A percentile compares a stretch with the other conserved stretches of the same genome.
Evolutionary conservation across 2,797 vertebrate species (phyloP).

Genomic region (Poecilia wingei): DNA sequence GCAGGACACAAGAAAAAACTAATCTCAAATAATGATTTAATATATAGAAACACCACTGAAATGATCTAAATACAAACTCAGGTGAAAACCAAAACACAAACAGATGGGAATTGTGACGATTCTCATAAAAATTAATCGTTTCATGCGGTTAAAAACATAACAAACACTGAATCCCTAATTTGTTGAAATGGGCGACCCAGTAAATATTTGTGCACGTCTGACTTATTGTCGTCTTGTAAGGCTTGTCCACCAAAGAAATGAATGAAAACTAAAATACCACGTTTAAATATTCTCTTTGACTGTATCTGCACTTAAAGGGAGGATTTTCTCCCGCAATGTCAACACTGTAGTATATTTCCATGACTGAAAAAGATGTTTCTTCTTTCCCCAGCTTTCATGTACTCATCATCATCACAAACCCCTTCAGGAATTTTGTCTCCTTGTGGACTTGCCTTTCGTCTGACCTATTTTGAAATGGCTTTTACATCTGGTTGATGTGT

Average conservation of each 20-base stretch:
- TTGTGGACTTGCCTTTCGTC: constrained; percentile 28
- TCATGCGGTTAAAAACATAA: background rate
- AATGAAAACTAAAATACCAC: background rate
- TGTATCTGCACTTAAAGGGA: background rate
- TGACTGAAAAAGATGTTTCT: background rate
- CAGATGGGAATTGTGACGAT: background rate
- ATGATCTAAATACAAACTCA: background rate
- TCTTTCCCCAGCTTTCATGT: constrained; percentile 18
- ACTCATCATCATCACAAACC: constrained; percentile 21
- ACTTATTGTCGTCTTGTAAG: background rate
- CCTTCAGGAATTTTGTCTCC: constrained; percentile 20
- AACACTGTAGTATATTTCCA: background rate
- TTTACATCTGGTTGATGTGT: constrained; percentile 26
- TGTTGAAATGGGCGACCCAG: background rate
- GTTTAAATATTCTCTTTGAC: background rate
- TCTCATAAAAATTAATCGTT: background rate
- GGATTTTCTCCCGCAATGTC: background rate
- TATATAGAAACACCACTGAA: background rate
- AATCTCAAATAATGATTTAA: background rate
- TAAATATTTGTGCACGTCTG: background rate
- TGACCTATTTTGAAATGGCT: constrained; percentile 40
- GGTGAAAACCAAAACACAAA: background rate
- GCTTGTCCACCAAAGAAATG: background rate
- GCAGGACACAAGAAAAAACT: background rate
- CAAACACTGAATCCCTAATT: background rate